Conservation (phyloP, 2,888 invertebrate genomes). For the Agriopis leucophaearia region DNA sequence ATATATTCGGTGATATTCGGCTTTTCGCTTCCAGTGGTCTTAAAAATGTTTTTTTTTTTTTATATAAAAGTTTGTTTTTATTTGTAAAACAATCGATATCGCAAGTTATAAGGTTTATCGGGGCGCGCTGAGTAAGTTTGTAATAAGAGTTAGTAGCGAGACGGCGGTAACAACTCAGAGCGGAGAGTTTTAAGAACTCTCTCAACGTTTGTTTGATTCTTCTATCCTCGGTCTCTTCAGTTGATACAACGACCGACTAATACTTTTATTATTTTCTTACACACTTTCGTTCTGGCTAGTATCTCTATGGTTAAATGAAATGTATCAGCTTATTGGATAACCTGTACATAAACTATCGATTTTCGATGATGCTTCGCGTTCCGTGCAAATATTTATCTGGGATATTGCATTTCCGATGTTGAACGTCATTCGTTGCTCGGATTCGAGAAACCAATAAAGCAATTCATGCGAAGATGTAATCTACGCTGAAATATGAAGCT, state of each 20-base stretch:
- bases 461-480: slow-evolving; percentile 50
- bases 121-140: slow-evolving; percentile 65
- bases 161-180: slow-evolving; percentile 59
- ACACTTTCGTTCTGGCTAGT: slow-evolving; percentile 47
- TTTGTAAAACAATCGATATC: slow-evolving; percentile 52
- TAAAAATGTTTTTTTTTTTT: too few species aligned
- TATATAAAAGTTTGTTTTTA: too few species aligned
- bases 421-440: slow-evolving; percentile 46
- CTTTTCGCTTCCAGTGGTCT: too few species aligned
- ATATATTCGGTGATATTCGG: too few species aligned
- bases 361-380: slow-evolving; percentile 44
- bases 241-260: slow-evolving; percentile 67
- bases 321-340: slow-evolving; percentile 58
- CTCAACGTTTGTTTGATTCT: slow-evolving; percentile 73
- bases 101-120: slow-evolving; percentile 68
- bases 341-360: slow-evolving; percentile 42
- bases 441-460: slow-evolving; percentile 50
- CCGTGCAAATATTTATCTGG: slow-evolving; percentile 48
- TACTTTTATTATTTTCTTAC: slow-evolving; percentile 70
- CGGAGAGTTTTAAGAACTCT: slow-evolving; percentile 70
- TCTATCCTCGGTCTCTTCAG: slow-evolving; percentile 55
- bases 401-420: slow-evolving; percentile 50
- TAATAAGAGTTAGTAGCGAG: slow-evolving; percentile 74
- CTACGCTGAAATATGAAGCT: slow-evolving; percentile 49
- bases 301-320: slow-evolving; percentile 49